Percentiles rank a stretch among this genome's conserved stretches.
Conservation (phyloP, 2,113 vertebrate species). For the Hyaena hyaena region DNA sequence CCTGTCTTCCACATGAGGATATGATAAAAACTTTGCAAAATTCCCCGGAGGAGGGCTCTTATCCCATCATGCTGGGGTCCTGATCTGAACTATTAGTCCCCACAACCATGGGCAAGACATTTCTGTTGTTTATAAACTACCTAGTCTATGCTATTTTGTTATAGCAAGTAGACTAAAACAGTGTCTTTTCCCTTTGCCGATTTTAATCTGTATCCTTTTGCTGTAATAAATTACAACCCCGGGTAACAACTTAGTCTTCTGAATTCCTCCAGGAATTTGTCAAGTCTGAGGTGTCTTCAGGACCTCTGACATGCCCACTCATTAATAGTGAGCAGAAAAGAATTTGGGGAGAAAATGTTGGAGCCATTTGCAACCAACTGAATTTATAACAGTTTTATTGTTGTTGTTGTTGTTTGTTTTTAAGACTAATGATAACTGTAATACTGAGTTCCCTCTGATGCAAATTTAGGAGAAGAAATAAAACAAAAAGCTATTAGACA, state of each 20-base stretch:
- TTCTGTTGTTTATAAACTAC: not conserved
- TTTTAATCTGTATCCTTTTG: not conserved
- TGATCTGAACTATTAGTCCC: not conserved
- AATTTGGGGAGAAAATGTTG: not conserved
- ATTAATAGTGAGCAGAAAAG: not conserved
- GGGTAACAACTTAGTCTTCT: not conserved
- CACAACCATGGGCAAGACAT: not conserved
- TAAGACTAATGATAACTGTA: not conserved
- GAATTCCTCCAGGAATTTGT: not conserved
- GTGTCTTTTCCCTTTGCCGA: not conserved
- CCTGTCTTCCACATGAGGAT: not conserved
- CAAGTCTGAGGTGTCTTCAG: not conserved
- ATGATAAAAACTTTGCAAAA: not conserved
- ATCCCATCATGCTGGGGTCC: no score
- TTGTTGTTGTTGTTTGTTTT: no score
- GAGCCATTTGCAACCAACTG: not conserved
- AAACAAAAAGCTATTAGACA: not conserved
- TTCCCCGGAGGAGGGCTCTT: not conserved
- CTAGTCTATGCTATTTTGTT: not conserved
- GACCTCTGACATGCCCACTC: not conserved
- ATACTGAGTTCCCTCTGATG: not conserved
- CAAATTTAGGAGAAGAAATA: not conserved
- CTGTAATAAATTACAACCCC: not conserved
- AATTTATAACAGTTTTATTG: not conserved
- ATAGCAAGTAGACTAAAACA: not conserved